Evolutionary conservation across 2,113 vertebrate genomes (phyloP), one percentile per base, ranked within the genome.

Genomic region (Todiramphus chloris): DNA sequence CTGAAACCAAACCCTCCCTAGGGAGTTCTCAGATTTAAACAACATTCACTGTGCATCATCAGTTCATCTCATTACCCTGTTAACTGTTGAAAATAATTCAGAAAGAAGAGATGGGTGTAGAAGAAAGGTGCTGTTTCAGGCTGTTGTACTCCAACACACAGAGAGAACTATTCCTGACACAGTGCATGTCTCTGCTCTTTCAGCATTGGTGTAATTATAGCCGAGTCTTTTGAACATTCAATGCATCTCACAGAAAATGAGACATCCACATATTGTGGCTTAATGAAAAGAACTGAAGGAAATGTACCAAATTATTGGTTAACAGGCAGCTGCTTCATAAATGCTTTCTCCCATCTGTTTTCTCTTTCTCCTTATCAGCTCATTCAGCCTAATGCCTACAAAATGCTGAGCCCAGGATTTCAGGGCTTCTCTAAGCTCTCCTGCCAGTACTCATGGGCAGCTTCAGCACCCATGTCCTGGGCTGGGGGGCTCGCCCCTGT

Each of bases 241-340:
- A 91, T 94, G 81, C 43, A 79, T 94, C 91, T 88, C 83, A 80
- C 87, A 73, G 63, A 89, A 94, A 96, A 96, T 69, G 76, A 97
- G 90, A 79, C 89, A 89, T 85, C 91, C 60, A 30, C 92, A 97
- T 94, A 95, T 90, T 95, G 94, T 79, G 75, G 70, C 90, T 87
- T 96, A 95, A 96, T 93, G 89, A 95, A 96, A 95, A 96, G 83
- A 94, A 94, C 82, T 44, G 31, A 92, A 97, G 92, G 87, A 97
- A 93, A 91, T 58, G 88, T 85, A 94, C 91, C 73, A 78, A 90
- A 89, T 84, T 83, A 87, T 81, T 87, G 89, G 84, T 51, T 80
- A 94, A 86, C 13, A 73, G 93, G 87, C 92, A 97, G 87, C 93
- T 95, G 94, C 86, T 63, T 96, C 75, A 64, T 93, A 95, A 97